Base-by-base conservation (phyloP, 2,797 vertebrate species). In the Tiaroga cobitis region DNA sequence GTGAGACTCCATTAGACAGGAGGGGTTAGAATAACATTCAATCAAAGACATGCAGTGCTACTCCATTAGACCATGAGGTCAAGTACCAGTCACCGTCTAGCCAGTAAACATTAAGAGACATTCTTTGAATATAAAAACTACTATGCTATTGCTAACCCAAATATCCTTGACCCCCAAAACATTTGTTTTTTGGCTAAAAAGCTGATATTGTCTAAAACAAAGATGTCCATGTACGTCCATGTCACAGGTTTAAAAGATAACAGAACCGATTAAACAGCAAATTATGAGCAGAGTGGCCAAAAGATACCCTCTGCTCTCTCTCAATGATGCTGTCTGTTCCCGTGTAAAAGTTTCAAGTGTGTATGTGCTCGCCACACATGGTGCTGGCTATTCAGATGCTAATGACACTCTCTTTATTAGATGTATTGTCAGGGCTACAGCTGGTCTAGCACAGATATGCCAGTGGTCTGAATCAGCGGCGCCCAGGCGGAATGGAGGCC, bases 351-450 rank as follows among this genome's bases (percentile, higher is more conserved):
- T 93, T 91, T 92, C 91, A 92, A 90, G 93, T 93, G 89, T 91
- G 88, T 91, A 67, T 87, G 88, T 82, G 91, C 91, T 90, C 92
- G 91, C 92, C 94, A 94, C 94, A 95, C 94, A 95, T 94, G 93
- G 93, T 75, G 93, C 92, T 85, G 80, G 79, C 92, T 88, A 95
- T 95, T 95, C 93, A 94, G 89, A 96, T 96, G 95, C 94, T 94
- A 96, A 96, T 96, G 82, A 90, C 3, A 3, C 88, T 89, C 90
- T 92, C 91, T 95, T 95, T 94, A 95, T 94, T 94, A 93, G 93
- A 92, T 90, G 92, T 93, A 95, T 96, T 94, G 94, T 96, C 95
- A 94, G 94, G 95, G 93, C 93, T 94, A 95, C 95, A 95, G 95
- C 95, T 95, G 94, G 93, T 88, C 93, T 88, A 59, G 86, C 92